Evolutionary conservation across 2,797 vertebrate genomes (phyloP), one percentile per base, ranked within the genome.

Genomic region (Neostethus bicornis): DNA sequence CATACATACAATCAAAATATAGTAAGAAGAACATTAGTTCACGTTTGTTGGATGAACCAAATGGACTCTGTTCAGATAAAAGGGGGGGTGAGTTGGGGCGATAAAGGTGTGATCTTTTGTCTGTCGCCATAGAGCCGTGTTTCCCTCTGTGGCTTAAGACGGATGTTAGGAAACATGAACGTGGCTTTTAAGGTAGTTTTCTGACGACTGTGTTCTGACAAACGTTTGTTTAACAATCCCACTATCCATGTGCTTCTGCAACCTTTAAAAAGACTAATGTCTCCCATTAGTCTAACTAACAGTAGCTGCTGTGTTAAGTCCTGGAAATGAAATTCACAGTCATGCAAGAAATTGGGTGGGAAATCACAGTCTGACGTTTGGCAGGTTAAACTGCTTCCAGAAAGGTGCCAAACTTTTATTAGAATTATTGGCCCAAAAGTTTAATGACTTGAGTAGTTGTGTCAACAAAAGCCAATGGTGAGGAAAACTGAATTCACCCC

Each of bases 181-280:
- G 20, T 51, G 13, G 7, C 43, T 16, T 26, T 46, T 5, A 44
- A 61, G 55, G 35, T 21, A 32, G 49, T 64, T 58, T 55, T 45
- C 47, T 61, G 66, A 58, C 14, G 43, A 52, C 31, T 1, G 2
- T 47, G 42, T 24, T 4, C n/a, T n/a, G n/a, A n/a, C n/a, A n/a
- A n/a, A n/a, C n/a, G n/a, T n/a, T n/a, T n/a, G n/a, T n/a, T n/a
- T n/a, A n/a, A n/a, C n/a, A n/a, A n/a, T n/a, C n/a, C n/a, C n/a
- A n/a, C n/a, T n/a, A n/a, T n/a, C n/a, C 20, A 5, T 28, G n/a
- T 39, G 20, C 24, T 59, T 61, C 42, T 28, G 41, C 46, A 58
- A 35, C 42, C 19, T 67, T 75, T 72, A 66, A 62, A 43, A 66
- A 75, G 76, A 68, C 54, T 66, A 75, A 81, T 81, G 61, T 46